Base-by-base conservation (phyloP, 2,888 invertebrate species). In the Ichneumoninae sp. region DNA sequence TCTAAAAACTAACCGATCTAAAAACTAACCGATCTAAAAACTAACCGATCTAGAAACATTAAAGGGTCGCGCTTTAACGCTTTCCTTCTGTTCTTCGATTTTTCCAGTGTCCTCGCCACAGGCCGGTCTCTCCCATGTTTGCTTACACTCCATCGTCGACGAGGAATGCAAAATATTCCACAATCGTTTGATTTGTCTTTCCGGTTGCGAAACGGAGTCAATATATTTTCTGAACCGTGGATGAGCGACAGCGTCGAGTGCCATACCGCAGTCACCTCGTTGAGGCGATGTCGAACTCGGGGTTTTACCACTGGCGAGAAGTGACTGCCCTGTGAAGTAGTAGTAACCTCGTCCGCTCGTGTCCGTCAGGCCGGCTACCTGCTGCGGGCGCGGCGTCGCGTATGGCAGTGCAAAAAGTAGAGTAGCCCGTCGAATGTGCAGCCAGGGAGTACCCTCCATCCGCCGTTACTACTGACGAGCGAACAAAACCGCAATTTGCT, bases 141-240 rank as follows among this genome's bases (percentile, higher is more conserved):
- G 19, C 47, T 68, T 47, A 13, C 13, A 54, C 33, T 10, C 8
- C n/a, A 50, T 50, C 50, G 26, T 22, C 33, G 16, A 68, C 33
- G 44, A 13, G 52, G 13, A 52, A 44, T 10, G 36, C 36, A 80
- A 71, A 66, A 74, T 54, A 33, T 50, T 69, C n/a, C 52, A 50
- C 36, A 57, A 36, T 47, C 70, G 47, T 74, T 68, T 50, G 62
- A 62, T 75, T 75, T 69, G 40, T 44, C 33, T 70, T 69, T 69
- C 52, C 62, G 70, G 74, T 74, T 74, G 60, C 74, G 22, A 62
- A 36, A 19, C 75, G 16, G 50, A 81, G 69, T 81, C 52, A 70
- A 81, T 81, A 33, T 76, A 70, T 81, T 81, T 81, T 70, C 33
- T 70, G 68, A 66, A 70, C 69, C 7, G 60, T n/a, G 50, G 52